Evolutionary conservation across 2,113 vertebrate species (phyloP), one percentile per base, ranked within the genome.

Genomic region (Paralichthys olivaceus): DNA sequence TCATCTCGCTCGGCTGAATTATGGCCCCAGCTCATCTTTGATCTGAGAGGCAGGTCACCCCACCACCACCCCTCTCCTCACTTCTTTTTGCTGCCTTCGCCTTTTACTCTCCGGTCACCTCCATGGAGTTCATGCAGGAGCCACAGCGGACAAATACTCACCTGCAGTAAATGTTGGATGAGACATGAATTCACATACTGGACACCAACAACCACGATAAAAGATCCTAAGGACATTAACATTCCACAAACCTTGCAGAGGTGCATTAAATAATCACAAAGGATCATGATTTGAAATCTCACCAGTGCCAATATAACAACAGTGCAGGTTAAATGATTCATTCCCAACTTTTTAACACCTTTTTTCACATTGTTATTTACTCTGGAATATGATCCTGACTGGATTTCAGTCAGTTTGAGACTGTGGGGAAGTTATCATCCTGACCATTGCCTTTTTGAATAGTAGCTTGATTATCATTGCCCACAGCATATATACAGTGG

Each of bases 11-110:
- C 40, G 22, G 65, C 77, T 94, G 91, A 94, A 69, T 93, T 94
- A 94, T 26, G 22, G 84, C 82, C 77, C 7, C 14, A 65, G 69
- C 81, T 84, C 79, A 90, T 92, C 93, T 94, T 94, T 94, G 93
- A 94, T 93, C 93, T 92, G 82, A 87, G 83, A 66, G 62, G 72
- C 63, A 75, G 85, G 68, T 84, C 87, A 84, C 28, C 17, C 12
- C 37, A 3, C 37, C 37, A 29, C 57, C 15, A 59, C 32, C 57
- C 74, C 75, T 40, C 37, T 13, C 2, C 1, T 3, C 77, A 60
- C 76, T 40, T 69, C 53, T 61, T 80, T 66, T 75, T 69, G 19
- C 68, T 14, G 29, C 60, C 45, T 69, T 23, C 73, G 11, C 19
- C 8, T 69, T 29, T 77, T 67, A 49, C 56, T 61, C 34, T 19